Conservation (phyloP, 2,888 invertebrate species). For the Volucella inanis region DNA sequence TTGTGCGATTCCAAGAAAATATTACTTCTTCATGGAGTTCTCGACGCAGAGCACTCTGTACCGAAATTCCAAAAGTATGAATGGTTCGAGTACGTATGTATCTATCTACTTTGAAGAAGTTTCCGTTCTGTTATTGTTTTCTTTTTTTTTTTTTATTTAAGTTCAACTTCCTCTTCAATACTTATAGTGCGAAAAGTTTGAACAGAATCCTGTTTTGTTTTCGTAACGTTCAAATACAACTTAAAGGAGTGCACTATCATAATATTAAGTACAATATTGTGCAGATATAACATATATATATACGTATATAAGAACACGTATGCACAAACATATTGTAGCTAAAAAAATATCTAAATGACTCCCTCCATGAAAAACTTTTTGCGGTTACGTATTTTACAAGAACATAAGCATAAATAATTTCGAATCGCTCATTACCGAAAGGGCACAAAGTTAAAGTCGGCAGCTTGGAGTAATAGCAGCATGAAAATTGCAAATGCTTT, state of each 20-base stretch:
- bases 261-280: too few relatives aligned
- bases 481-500: background rate
- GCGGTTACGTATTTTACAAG: slow-evolving; percentile 12
- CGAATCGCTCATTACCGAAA: slow-evolving; percentile 31
- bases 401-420: slow-evolving; percentile 13
- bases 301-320: background rate
- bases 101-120: slow-evolving; percentile 10
- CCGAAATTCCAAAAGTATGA: background rate
- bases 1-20: background rate
- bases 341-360: slow-evolving; percentile 3
- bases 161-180: slow-evolving; percentile 32
- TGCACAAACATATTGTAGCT: background rate
- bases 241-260: too few relatives aligned
- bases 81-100: background rate
- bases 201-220: slow-evolving; percentile 25
- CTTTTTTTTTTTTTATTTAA: background rate
- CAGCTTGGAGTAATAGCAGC: background rate
- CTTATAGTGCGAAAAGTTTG: slow-evolving; percentile 37
- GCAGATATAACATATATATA: background rate
- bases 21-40: slow-evolving; percentile 18
- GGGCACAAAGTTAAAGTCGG: slow-evolving; percentile 14
- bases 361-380: slow-evolving; percentile 2
- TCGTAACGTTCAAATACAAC: too few relatives aligned
- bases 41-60: background rate
- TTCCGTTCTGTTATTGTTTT: background rate